Percentiles rank a stretch among this genome's conserved stretches.
Evolutionary conservation across 2,113 vertebrate species (phyloP).

Genomic region (Balaeniceps rex): DNA sequence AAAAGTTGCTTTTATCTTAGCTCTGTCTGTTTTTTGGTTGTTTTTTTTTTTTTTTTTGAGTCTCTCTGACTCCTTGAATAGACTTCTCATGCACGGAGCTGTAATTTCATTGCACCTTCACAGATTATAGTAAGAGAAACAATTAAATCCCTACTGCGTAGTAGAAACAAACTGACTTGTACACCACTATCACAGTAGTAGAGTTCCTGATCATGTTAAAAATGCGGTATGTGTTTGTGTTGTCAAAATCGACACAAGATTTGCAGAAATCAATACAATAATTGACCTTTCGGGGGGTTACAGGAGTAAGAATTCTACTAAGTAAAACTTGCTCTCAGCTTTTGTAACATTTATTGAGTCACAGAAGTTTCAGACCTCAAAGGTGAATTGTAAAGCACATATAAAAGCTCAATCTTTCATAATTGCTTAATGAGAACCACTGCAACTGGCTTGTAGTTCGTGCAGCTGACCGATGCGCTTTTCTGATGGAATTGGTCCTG

Average conservation of each 20-base stretch:
- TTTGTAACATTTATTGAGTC: background rate
- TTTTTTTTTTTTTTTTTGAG: background rate
- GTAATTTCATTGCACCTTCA: background rate
- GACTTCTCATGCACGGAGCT: background rate
- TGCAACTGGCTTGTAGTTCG: background rate
- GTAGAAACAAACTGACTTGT: background rate
- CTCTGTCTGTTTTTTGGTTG: background rate
- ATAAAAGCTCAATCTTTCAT: background rate
- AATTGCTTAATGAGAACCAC: background rate
- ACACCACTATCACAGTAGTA: background rate
- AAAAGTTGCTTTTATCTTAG: constrained; percentile 76
- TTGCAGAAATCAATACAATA: background rate
- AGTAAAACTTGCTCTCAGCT: fast-evolving
- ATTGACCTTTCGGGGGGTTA: background rate
- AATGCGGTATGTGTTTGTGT: background rate
- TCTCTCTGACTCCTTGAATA: background rate
- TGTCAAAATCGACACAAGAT: fast-evolving
- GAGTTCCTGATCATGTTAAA: background rate
- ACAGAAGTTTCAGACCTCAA: background rate
- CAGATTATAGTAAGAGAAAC: background rate
- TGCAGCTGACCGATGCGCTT: fast-evolving
- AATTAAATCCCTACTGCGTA: background rate
- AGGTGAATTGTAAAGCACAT: background rate
- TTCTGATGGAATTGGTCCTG: background rate
- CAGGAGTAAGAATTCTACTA: fast-evolving